Evolutionary conservation across 2,888 invertebrate species (phyloP), one percentile per base, ranked within the genome.

Genomic region (Yponomeuta malinellus): DNA sequence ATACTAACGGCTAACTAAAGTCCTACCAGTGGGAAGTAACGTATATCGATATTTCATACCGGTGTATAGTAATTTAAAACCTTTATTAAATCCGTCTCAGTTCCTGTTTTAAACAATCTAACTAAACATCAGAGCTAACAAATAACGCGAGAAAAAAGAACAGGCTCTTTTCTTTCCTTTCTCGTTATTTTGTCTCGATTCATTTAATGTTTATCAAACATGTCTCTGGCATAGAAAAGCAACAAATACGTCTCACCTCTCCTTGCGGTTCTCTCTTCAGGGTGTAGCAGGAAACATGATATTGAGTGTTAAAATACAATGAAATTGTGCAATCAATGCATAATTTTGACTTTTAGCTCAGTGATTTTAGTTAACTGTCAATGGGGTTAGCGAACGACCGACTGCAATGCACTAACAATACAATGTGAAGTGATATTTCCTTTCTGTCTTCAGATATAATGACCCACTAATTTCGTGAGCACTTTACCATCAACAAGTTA

Each of bases 261-360:
- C 73, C 52, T 77, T 76, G 74, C 80, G 80, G 73, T 78, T 78
- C 75, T 82, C 84, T 85, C 89, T 90, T 81, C 81, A 43, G 52
- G 80, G 15, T 75, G 83, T 76, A 77, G 89, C 89, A 78, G 84
- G 83, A 84, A 84, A 86, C 3, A 59, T 23, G 43, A 86, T 78
- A 87, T 78, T 79, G 78, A 77, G 73, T 75, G 83, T 79, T 83
- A 80, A 76, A 69, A 74, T 73, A 74, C 71, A 78, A 52, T 76
- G 70, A 71, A 79, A 77, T 80, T 88, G 88, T 89, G 88, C 89
- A 73, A 84, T 88, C 87, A 89, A 88, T 83, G 77, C 80, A 68
- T 75, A 78, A 73, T 74, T 63, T 65, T 69, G 48, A 69, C 9
- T 12, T 33, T 48, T 63, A 12, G 12, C 10, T 10, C 31, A 63